Percentiles rank a stretch among this genome's conserved stretches.
Conservation (phyloP, 2,888 invertebrate species). For the Podabrus alpinus region DNA sequence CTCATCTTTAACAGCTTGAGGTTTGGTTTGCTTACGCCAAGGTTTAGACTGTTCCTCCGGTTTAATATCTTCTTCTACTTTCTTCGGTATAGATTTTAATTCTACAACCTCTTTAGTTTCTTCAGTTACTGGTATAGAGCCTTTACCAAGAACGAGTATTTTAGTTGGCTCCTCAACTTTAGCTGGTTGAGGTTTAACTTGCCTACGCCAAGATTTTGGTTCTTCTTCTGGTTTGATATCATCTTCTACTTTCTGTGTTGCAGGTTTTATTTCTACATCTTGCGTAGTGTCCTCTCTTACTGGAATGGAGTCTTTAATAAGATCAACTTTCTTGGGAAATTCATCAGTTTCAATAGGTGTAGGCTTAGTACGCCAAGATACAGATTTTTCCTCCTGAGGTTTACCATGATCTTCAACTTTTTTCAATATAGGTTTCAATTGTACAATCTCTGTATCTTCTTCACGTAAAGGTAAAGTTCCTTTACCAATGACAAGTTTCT, state of each 20-base stretch:
- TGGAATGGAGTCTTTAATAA: slow-evolving; percentile 52
- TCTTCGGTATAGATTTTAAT: slow-evolving; percentile 48
- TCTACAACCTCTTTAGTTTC: slow-evolving; percentile 46
- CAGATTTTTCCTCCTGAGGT: no score
- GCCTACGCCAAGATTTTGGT: not conserved
- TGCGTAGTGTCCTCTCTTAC: slow-evolving; percentile 45
- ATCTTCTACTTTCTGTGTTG: slow-evolving; percentile 41
- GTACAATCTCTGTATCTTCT: slow-evolving; percentile 46
- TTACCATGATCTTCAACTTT: no score
- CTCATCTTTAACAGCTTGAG: not conserved
- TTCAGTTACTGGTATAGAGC: slow-evolving; percentile 35
- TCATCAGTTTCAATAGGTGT: no score
- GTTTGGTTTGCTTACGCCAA: not conserved
- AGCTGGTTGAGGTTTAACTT: not conserved
- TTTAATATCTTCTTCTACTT: slow-evolving; percentile 44
- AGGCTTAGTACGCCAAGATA: no score
- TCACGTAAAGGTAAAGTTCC: slow-evolving; percentile 50
- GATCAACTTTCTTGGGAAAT: slow-evolving; percentile 43
- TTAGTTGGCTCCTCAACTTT: not conserved
- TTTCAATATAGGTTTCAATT: slow-evolving; percentile 51
- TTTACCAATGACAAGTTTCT: slow-evolving; percentile 49
- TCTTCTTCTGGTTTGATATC: slow-evolving; percentile 44
- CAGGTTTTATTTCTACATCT: slow-evolving; percentile 49
- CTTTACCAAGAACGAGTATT: not conserved
- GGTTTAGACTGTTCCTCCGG: slow-evolving; percentile 35